These are phyloP conservation scores for Tychaedon coryphoeus DNA, from an alignment of 2,113 vertebrate genomes.

Conservation along the genomic window DNA sequence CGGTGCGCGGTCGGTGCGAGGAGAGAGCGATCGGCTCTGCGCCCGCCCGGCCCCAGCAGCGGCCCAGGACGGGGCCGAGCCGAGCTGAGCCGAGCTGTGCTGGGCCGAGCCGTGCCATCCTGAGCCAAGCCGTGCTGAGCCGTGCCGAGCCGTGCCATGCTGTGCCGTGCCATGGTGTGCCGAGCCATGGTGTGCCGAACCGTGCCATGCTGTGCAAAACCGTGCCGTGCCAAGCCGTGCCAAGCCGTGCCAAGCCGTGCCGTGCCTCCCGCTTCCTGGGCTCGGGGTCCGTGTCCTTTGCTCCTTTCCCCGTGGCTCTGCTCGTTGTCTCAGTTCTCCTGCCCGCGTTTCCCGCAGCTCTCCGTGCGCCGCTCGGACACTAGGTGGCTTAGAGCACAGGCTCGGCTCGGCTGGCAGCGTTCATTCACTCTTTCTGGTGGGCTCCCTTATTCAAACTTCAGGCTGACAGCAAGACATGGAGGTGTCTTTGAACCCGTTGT, in stretches of 20 bases:
- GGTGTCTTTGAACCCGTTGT: neutral
- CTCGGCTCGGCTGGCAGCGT: neutral
- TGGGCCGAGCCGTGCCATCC: too few relatives aligned
- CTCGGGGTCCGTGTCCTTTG: rapidly evolving
- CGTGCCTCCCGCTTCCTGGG: neutral
- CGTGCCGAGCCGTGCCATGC: too few relatives aligned
- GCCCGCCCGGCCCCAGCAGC: too few relatives aligned
- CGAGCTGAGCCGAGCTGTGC: neutral
- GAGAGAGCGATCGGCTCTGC: too few relatives aligned
- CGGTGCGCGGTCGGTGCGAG: neutral
- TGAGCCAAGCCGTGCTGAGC: too few relatives aligned
- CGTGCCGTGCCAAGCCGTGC: neutral
- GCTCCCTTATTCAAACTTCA: neutral
- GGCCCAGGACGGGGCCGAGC: rapidly evolving
- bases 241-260: too few relatives aligned
- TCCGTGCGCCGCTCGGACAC: constrained; percentile 58
- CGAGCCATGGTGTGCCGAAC: too few relatives aligned
- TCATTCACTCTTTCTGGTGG: constrained; percentile 40
- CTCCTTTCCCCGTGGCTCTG: neutral
- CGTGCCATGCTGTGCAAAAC: too few relatives aligned
- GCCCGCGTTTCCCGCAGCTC: neutral
- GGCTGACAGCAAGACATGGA: neutral
- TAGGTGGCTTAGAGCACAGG: constrained; percentile 73
- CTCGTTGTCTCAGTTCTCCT: neutral
- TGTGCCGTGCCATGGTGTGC: too few relatives aligned